Percentiles rank a stretch among this genome's conserved stretches.
phyloP scores from a whole-genome alignment of 2,888 invertebrate species.

The Suillia variegata region DNA sequence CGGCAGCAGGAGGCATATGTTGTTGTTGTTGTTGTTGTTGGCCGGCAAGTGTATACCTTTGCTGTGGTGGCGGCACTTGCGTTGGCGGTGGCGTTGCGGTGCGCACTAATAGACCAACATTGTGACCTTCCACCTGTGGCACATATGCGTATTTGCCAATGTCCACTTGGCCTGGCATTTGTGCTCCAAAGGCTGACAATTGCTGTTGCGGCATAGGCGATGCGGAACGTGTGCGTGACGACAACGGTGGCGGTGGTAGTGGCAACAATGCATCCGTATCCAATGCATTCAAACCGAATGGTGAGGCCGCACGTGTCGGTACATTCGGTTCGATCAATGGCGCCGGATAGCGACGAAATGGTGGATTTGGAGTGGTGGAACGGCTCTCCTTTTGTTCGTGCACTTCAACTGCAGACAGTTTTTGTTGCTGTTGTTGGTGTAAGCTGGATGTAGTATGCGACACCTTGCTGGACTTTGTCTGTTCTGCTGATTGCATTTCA shows the following conservation, averaged over 20 bases:
- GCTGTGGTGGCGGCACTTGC: conserved; percentile 16
- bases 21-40: conserved; percentile 20
- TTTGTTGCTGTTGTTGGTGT: background rate
- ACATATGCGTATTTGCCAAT: conserved; percentile 35
- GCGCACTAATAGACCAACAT: conserved; percentile 48
- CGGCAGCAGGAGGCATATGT: conserved; percentile 23
- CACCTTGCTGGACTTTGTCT: background rate
- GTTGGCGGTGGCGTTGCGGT: conserved; percentile 32
- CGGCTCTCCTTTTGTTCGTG: background rate
- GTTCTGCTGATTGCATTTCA: background rate
- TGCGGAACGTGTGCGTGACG: conserved; percentile 12
- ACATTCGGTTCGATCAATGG: conserved; percentile 42
- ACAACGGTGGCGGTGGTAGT: background rate
- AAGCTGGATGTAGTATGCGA: background rate
- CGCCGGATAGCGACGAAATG: conserved; percentile 41
- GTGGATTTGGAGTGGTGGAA: conserved; percentile 4
- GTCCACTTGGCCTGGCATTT: conserved; percentile 27
- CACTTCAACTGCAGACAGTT: background rate
- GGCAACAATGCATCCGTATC: conserved; percentile 6
- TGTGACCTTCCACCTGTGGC: conserved; percentile 53
- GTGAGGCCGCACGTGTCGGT: conserved; percentile 43
- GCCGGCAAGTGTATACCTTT: conserved; percentile 18
- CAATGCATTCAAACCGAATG: conserved; percentile 47
- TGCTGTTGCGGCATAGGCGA: conserved; percentile 18
- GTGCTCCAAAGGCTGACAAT: conserved; percentile 23